Evolutionary conservation across 2,797 vertebrate species (phyloP).

Genomic region (Falco rusticolus): DNA sequence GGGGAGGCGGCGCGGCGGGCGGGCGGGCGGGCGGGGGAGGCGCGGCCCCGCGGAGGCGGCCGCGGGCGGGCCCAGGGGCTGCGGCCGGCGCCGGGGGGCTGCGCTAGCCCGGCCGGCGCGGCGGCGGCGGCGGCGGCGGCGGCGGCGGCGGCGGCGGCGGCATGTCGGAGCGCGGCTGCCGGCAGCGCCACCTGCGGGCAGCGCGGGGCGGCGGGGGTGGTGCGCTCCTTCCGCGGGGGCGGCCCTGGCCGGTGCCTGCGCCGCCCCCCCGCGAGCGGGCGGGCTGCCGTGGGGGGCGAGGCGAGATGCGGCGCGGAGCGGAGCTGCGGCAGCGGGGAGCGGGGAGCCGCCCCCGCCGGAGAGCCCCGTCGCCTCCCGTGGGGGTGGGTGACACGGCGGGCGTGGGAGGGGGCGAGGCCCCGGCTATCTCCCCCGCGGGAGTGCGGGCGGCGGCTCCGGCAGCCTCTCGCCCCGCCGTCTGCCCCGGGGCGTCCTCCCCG

Average conservation of each 20-base stretch:
- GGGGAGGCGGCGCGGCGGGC: not conserved
- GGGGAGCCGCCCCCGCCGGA: not conserved
- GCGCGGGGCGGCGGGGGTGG: not conserved
- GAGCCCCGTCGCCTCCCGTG: not conserved
- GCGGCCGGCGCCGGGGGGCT: slow-evolving; percentile 11
- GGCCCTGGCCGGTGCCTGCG: not conserved
- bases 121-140: no score
- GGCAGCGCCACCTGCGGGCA: slow-evolving; percentile 25
- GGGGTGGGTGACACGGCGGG: not conserved
- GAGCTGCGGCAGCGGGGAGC: not conserved
- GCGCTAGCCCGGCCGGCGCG: slow-evolving; percentile 15
- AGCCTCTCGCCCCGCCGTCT: no score
- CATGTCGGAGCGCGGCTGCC: not conserved
- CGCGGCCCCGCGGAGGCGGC: not conserved
- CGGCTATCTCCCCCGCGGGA: no score
- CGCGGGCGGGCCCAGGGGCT: not conserved
- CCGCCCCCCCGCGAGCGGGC: not conserved
- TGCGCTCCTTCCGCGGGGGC: not conserved
- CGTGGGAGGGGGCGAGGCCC: not conserved
- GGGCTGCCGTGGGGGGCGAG: not conserved
- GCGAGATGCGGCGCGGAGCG: no score
- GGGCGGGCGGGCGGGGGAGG: not conserved
- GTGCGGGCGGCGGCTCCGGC: not conserved
- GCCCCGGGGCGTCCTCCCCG: not conserved
- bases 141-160: no score